Conservation (phyloP, 2,888 invertebrate genomes). For the Eupithecia subumbrata region DNA sequence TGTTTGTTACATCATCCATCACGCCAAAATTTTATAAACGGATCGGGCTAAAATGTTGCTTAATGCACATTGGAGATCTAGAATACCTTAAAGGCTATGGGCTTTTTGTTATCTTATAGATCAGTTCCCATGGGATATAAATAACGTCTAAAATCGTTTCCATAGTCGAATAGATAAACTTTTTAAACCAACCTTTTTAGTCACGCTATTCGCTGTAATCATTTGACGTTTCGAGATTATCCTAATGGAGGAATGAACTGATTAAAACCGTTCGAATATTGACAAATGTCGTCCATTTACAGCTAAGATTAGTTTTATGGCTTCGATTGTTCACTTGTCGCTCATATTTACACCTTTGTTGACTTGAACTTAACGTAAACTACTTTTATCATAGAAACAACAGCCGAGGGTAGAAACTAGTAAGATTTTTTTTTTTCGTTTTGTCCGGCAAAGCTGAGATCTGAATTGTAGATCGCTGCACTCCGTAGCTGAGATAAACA, state of each 20-base stretch:
- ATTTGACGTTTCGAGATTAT: conserved; percentile 76
- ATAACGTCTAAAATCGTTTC: too few species aligned
- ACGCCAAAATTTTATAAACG: too few species aligned
- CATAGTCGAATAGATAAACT: conserved; percentile 64
- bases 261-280: conserved; percentile 66
- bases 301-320: conserved; percentile 55
- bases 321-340: conserved; percentile 62
- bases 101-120: too few species aligned
- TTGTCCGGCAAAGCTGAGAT: conserved; percentile 40
- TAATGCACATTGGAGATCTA: too few species aligned
- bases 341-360: too few species aligned
- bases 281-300: conserved; percentile 75
- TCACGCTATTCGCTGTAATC: conserved; percentile 71
- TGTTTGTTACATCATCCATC: too few species aligned
- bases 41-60: too few species aligned
- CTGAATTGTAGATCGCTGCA: conserved; percentile 53
- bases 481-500: conserved; percentile 41
- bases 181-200: conserved; percentile 77
- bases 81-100: too few species aligned
- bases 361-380: too few species aligned
- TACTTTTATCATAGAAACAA: too few species aligned
- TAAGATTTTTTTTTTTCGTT: conserved; percentile 19
- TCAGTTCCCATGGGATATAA: too few species aligned
- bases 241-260: conserved; percentile 57
- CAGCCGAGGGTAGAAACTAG: too few species aligned